Percentiles rank a stretch among this genome's conserved stretches.
Evolutionary conservation across 2,888 invertebrate species (phyloP).

Genomic region (Ochropleura leucogaster): DNA sequence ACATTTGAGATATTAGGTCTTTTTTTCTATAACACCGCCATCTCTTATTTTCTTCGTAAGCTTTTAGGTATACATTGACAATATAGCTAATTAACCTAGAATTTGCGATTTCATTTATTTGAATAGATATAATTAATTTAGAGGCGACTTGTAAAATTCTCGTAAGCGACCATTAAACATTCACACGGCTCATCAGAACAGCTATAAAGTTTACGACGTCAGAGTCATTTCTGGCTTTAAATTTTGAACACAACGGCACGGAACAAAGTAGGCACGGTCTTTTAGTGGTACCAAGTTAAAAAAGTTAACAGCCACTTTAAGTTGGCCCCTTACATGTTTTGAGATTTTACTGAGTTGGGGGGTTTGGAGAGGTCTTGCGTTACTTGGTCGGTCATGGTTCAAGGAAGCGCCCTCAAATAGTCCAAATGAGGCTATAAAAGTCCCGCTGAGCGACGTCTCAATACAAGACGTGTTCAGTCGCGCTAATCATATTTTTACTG

Average conservation of each 20-base stretch:
- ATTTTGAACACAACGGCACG: constrained; percentile 76
- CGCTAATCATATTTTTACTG: constrained; percentile 87
- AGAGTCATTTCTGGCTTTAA: constrained; percentile 79
- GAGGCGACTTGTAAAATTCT: constrained; percentile 28
- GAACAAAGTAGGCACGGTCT: constrained; percentile 71
- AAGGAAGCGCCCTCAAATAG: constrained; percentile 85
- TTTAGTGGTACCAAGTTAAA: constrained; percentile 72
- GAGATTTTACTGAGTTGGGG: constrained; percentile 44
- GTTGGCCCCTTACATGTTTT: constrained; percentile 61
- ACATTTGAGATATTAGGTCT: constrained; percentile 91
- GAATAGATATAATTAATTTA: constrained; percentile 26
- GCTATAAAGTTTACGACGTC: constrained; percentile 84
- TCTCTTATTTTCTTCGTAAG: constrained; percentile 82
- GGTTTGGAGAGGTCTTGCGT: constrained; percentile 69
- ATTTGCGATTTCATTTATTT: constrained; percentile 13
- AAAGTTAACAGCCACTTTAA: constrained; percentile 69
- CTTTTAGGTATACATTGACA: constrained; percentile 63
- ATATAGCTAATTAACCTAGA: constrained; percentile 57
- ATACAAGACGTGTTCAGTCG: constrained; percentile 76
- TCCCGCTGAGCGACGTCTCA: constrained; percentile 85
- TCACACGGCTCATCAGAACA: constrained; percentile 82
- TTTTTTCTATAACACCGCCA: constrained; percentile 89
- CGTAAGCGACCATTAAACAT: constrained; percentile 77
- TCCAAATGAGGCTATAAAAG: constrained; percentile 86
- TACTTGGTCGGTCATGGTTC: constrained; percentile 80